These are phyloP conservation scores for Avahi laniger DNA, from an alignment of 2,797 vertebrate genomes.

Conservation along the genomic window DNA sequence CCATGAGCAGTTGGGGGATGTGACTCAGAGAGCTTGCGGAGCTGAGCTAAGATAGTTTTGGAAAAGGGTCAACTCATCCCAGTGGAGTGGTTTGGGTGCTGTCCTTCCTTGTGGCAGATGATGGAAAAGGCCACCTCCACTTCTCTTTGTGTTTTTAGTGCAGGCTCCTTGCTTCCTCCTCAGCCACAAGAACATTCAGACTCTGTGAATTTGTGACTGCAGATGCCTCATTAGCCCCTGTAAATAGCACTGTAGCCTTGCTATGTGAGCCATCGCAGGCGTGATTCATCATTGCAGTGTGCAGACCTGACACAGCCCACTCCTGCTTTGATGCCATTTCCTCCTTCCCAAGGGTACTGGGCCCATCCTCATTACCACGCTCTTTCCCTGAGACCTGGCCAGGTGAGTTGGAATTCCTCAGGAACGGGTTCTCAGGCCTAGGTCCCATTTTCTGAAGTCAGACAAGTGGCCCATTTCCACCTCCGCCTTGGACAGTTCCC, in stretches of 20 bases:
- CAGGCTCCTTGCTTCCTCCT: background rate
- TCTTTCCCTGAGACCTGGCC: background rate
- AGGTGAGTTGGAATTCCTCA: background rate
- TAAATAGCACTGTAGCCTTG: background rate
- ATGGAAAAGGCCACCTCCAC: background rate
- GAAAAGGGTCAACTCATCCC: background rate
- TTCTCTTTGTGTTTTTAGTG: constrained; percentile 18
- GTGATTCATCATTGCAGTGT: constrained; percentile 41
- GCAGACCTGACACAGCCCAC: constrained; percentile 7
- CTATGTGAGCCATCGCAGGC: constrained; percentile 41
- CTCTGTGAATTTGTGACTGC: constrained; percentile 21
- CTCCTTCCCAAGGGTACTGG: background rate
- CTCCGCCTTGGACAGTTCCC: background rate
- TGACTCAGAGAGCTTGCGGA: background rate
- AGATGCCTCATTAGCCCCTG: constrained; percentile 71
- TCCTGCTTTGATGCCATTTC: background rate
- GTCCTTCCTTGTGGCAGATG: background rate
- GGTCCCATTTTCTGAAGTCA: background rate
- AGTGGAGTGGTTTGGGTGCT: background rate
- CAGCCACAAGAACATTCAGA: background rate
- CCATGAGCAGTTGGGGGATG: background rate
- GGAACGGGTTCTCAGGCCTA: background rate
- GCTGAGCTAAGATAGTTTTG: background rate
- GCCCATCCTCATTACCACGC: background rate
- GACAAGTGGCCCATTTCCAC: background rate